phyloP scores from a whole-genome alignment of 2,113 vertebrate species.

The Henicopernis longicauda region DNA sequence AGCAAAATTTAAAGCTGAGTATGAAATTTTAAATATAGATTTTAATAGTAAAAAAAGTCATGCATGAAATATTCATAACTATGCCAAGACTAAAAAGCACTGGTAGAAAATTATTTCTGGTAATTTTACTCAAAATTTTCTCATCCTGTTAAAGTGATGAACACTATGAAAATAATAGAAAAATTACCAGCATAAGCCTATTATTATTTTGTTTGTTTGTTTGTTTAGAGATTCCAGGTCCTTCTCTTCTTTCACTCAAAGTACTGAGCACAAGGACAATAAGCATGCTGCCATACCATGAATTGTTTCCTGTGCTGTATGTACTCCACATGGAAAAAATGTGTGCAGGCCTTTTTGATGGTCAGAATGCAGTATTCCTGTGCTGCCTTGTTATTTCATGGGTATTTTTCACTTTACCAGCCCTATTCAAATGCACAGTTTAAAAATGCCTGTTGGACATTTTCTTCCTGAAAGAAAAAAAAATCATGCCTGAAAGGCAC shows the following conservation, averaged over 20 bases:
- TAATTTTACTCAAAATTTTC: neutral
- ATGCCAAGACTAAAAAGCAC: neutral
- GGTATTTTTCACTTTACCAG: neutral
- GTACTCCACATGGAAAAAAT: neutral
- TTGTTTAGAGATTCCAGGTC: neutral
- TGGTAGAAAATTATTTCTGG: neutral
- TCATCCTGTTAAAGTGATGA: neutral
- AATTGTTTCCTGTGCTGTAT: neutral
- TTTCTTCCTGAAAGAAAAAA: neutral
- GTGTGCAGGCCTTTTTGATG: neutral
- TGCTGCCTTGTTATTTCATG: neutral
- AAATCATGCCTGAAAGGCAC: neutral
- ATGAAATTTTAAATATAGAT: slow-evolving; percentile 7
- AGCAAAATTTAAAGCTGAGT: neutral
- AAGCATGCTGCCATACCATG: neutral
- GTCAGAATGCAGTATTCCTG: neutral
- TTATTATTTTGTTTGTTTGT: neutral
- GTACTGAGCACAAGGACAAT: neutral
- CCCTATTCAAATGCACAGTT: neutral
- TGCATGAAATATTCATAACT: neutral
- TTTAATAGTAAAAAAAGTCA: neutral
- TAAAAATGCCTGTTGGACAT: neutral
- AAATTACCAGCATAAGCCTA: neutral
- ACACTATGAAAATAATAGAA: neutral
- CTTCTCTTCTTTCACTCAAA: neutral